Percentiles rank a stretch among this genome's conserved stretches.
Conservation (phyloP, 1,140 invertebrate genomes). For the Platorchestia sp. region DNA sequence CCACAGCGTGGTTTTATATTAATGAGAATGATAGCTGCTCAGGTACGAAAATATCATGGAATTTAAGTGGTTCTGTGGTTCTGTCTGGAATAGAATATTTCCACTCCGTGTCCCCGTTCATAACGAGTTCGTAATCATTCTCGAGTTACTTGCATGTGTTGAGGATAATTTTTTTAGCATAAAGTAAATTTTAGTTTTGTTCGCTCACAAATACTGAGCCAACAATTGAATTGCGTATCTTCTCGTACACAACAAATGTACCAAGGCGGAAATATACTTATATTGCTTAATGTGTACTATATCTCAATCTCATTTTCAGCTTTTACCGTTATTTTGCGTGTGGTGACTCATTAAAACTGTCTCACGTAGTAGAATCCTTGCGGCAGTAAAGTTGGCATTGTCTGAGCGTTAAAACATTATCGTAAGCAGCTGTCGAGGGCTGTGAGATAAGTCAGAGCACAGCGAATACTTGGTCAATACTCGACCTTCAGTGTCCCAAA, state of each 20-base stretch:
- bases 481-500: constrained; percentile 46
- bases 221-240: neutral
- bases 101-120: neutral
- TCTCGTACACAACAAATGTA: neutral
- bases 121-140: neutral
- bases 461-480: neutral
- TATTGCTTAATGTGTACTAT: neutral
- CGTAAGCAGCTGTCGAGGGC: neutral
- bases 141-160: neutral
- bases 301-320: too few species aligned
- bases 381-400: neutral
- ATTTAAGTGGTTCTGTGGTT: neutral
- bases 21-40: neutral
- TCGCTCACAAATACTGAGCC: neutral
- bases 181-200: neutral
- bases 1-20: neutral
- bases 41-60: neutral
- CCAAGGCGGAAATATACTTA: neutral
- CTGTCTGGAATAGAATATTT: neutral
- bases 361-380: neutral
- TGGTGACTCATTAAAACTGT: neutral
- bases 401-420: neutral
- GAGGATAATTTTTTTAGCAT: neutral
- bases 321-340: neutral
- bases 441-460: neutral